A percentile compares a stretch with the other conserved stretches of the same genome.
Conservation (phyloP, 2,888 invertebrate species). For the Philonicus albiceps region DNA sequence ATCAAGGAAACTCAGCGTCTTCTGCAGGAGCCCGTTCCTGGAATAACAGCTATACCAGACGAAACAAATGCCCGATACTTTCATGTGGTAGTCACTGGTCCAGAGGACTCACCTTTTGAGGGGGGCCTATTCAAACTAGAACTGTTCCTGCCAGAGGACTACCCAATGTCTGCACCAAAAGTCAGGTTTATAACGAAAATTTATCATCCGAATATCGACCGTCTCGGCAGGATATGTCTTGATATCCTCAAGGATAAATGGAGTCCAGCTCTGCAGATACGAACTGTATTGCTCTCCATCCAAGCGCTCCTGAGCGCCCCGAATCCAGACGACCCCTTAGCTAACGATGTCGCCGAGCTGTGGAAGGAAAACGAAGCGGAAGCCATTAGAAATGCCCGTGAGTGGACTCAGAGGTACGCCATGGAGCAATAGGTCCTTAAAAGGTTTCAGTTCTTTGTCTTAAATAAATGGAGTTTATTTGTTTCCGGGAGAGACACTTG, state of each 20-base stretch:
- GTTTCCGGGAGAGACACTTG: conserved; percentile 3
- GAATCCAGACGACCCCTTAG: conserved; percentile 96
- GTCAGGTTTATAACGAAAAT: conserved; percentile 99
- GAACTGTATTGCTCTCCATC: conserved; percentile 95
- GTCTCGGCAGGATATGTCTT: conserved; percentile 96
- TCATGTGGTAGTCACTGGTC: conserved; percentile 92
- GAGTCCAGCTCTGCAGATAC: conserved; percentile 98
- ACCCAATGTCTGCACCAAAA: conserved; percentile 99
- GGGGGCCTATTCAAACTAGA: conserved; percentile 97
- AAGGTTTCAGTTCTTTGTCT: not conserved
- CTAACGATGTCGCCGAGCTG: conserved; percentile 96
- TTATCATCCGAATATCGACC: conserved; percentile 99
- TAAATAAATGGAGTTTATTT: not conserved
- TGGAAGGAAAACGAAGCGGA: conserved; percentile 98
- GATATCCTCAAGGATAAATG: conserved; percentile 97
- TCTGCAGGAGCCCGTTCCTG: conserved; percentile 95
- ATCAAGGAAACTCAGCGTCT: conserved; percentile 95
- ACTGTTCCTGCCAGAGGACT: conserved; percentile 97
- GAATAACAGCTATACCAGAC: conserved; percentile 93
- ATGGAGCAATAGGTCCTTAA: conserved; percentile 67
- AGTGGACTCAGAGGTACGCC: conserved; percentile 91
- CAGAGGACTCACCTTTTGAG: conserved; percentile 95
- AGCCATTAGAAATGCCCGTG: conserved; percentile 92
- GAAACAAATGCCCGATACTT: conserved; percentile 95
- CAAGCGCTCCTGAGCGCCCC: conserved; percentile 97